Evolutionary conservation across 2,888 invertebrate species (phyloP), one percentile per base, ranked within the genome.

Genomic region (Deilephila porcellus): DNA sequence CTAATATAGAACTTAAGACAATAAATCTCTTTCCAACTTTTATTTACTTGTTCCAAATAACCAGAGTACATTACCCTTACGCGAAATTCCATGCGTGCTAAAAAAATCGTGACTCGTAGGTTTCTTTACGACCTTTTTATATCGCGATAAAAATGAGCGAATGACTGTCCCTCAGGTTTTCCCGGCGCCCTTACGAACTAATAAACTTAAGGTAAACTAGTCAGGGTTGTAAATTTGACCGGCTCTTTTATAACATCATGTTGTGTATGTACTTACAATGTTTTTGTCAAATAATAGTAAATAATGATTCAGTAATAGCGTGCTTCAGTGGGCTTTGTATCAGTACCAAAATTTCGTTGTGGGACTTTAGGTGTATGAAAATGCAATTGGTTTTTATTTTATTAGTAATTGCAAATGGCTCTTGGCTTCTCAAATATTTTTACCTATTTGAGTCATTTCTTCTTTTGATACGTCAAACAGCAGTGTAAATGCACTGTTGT

Each of bases 1-100:
- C 11, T 45, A 45, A 45, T 11, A 45, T 45, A 45, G 45, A 45
- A 45, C 60, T 34, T 63, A 7, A 19, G 5, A 19, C 32, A 3
- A 37, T 34, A 25, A 20, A 63, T 19, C 62, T 62, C 29, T 14
- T 32, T 32, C 32, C 17, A 5, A 62, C 17, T 62, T 62, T 29
- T 32, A 63, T 37, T n/a, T 34, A 32, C 29, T 32, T 17, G 25
- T 25, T 8, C 29, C 29, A 32, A 14, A 32, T 32, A 62, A 62
- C 17, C 32, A 17, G 8, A 20, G 52, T 67, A 67, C 7, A 52
- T 67, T 52, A 67, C 74, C 67, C 63, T 7, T 32, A 71, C 53
- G 72, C 70, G 62, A 75, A 71, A 70, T 72, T 73, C 52, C 67
- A 67, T 52, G 67, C 67, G 67, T 67, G 67, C 52, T 67, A n/a